Conservation (phyloP, 2,888 invertebrate genomes). For the Beris morrisii region DNA sequence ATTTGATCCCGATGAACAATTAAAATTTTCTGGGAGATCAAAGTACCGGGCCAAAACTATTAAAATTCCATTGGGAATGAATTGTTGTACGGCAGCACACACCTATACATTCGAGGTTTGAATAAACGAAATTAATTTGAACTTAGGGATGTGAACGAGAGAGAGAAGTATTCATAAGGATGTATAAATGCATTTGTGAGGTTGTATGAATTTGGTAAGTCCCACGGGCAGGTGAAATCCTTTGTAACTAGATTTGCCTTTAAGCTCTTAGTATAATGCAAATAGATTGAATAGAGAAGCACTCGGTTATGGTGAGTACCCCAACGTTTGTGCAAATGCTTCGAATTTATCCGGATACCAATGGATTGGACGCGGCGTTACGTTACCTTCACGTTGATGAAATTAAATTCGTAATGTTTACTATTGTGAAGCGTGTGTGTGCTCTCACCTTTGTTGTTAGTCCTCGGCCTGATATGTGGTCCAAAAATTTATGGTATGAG, state of each 20-base stretch:
- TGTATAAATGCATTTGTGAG: conserved; percentile 19
- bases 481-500: too few species aligned
- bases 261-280: conserved; percentile 22
- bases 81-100: neutral
- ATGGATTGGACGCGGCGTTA: neutral
- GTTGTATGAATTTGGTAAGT: conserved; percentile 17
- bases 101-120: too few species aligned
- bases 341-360: neutral
- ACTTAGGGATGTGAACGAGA: too few species aligned
- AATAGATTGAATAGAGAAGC: conserved; percentile 1
- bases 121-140: too few species aligned
- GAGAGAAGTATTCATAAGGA: too few species aligned
- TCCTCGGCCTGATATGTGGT: too few species aligned
- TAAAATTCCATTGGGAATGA: conserved; percentile 27
- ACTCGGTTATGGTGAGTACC: neutral
- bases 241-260: conserved; percentile 26
- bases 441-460: too few species aligned
- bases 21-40: conserved; percentile 26
- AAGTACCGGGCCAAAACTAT: conserved; percentile 16
- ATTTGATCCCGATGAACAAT: conserved; percentile 22
- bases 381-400: too few species aligned
- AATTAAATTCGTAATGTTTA: too few species aligned
- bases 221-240: conserved; percentile 30
- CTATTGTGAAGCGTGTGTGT: too few species aligned
- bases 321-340: neutral